Percentiles rank a stretch among this genome's conserved stretches.
These are phyloP conservation scores for Phataginus tetradactyla DNA, from an alignment of 2,797 vertebrate genomes.

Conservation along the genomic window DNA sequence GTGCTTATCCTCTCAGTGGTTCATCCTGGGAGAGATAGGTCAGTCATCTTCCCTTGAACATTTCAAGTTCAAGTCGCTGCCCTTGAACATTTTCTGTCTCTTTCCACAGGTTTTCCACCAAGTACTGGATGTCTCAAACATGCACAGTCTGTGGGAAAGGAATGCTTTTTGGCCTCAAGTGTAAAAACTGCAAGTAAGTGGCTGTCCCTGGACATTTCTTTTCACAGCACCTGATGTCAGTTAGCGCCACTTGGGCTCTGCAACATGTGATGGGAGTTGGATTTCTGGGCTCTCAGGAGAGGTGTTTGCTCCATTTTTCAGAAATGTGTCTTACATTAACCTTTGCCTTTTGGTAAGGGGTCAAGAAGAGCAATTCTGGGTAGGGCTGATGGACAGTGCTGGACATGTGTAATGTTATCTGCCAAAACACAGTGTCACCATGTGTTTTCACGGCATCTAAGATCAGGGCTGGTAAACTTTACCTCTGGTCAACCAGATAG, in stretches of 20 bases:
- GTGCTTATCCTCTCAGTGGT: not conserved
- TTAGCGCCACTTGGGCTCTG: accelerated
- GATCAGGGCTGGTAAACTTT: not conserved
- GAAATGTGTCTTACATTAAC: not conserved
- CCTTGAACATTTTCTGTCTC: slow-evolving; percentile 55
- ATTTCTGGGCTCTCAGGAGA: not conserved
- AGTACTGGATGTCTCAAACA: slow-evolving; percentile 99
- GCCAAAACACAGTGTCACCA: accelerated
- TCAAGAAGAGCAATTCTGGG: not conserved
- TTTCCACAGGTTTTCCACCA: slow-evolving; percentile 96
- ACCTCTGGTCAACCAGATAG: not conserved
- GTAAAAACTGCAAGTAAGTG: slow-evolving; percentile 99
- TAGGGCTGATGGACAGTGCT: not conserved
- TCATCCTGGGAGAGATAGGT: not conserved
- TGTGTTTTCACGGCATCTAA: accelerated
- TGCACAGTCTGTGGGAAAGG: slow-evolving; percentile 98
- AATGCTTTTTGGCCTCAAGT: slow-evolving; percentile 99
- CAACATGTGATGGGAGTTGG: accelerated
- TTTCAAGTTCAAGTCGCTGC: too few relatives aligned
- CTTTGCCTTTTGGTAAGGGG: accelerated
- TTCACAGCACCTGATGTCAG: accelerated
- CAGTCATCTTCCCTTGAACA: not conserved
- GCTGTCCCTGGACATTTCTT: not conserved
- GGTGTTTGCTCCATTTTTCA: not conserved
- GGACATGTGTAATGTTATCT: accelerated